Evolutionary conservation across 1,140 invertebrate species (phyloP).

Genomic region (Sminthurides bifidus): DNA sequence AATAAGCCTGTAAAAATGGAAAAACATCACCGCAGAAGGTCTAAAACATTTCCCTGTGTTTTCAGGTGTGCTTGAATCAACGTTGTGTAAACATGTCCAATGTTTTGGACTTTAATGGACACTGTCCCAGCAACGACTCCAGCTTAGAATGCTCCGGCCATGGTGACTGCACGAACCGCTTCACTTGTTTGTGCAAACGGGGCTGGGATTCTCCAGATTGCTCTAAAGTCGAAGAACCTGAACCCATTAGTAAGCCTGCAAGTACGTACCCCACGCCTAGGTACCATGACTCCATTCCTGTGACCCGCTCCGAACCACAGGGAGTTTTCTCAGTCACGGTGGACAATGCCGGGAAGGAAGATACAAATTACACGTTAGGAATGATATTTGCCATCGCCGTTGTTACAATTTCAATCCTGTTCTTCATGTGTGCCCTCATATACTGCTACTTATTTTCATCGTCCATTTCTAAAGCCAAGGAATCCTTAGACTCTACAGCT

Average conservation of each 20-base stretch:
- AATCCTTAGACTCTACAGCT: not conserved
- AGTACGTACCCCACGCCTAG: not conserved
- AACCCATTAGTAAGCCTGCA: constrained; percentile 27
- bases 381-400: constrained; percentile 18
- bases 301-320: constrained; percentile 40
- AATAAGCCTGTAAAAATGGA: not conserved
- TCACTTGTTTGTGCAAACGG: constrained; percentile 75
- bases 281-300: not conserved
- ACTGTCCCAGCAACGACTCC: constrained; percentile 76
- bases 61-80: constrained; percentile 76
- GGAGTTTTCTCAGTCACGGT: constrained; percentile 23
- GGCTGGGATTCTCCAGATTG: constrained; percentile 85
- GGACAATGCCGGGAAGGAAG: constrained; percentile 8
- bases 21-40: not conserved
- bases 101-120: constrained; percentile 63
- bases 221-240: constrained; percentile 50
- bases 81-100: constrained; percentile 71
- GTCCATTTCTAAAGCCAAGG: not conserved
- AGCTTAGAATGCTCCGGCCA: constrained; percentile 81
- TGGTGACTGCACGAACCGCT: constrained; percentile 85
- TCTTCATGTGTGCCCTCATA: constrained; percentile 3
- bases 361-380: not conserved
- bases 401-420: constrained; percentile 18
- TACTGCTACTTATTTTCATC: constrained; percentile 8
- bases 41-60: constrained; percentile 21